A percentile compares a stretch with the other conserved stretches of the same genome.
Evolutionary conservation across 1,140 invertebrate species (phyloP).

Genomic region (Sinonovacula constricta): DNA sequence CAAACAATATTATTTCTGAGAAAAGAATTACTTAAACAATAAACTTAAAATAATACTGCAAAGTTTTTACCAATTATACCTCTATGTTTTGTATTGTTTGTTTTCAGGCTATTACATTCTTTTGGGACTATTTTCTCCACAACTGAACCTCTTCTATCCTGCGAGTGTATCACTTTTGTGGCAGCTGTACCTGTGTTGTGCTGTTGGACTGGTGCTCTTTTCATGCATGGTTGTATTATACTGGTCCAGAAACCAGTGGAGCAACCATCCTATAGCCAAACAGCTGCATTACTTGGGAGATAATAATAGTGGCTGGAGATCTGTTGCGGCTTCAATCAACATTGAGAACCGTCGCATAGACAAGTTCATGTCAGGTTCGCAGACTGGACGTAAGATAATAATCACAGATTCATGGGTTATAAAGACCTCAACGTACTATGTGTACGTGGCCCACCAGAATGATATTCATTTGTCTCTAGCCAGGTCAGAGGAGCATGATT

Average conservation of each 20-base stretch:
- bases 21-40: too few species aligned
- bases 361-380: constrained; percentile 85
- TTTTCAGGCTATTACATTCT: constrained; percentile 74
- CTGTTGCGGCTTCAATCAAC: constrained; percentile 87
- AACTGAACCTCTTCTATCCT: constrained; percentile 64
- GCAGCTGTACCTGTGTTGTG: constrained; percentile 62
- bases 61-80: not conserved
- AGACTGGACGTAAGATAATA: constrained; percentile 84
- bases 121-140: constrained; percentile 64
- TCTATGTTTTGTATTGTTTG: not conserved
- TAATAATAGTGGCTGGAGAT: constrained; percentile 81
- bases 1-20: too few species aligned
- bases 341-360: constrained; percentile 87
- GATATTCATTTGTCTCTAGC: constrained; percentile 87
- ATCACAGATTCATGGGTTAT: constrained; percentile 94
- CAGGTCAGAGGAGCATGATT: constrained; percentile 86
- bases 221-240: constrained; percentile 65
- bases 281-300: constrained; percentile 83
- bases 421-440: constrained; percentile 87
- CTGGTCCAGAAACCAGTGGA: constrained; percentile 86
- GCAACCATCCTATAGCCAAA: constrained; percentile 86
- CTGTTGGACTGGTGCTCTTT: constrained; percentile 61
- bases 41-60: too few species aligned
- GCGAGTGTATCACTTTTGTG: constrained; percentile 58
- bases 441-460: constrained; percentile 87